phyloP scores from a whole-genome alignment of 1,140 invertebrate genomes.

The Drosophila saltans region DNA sequence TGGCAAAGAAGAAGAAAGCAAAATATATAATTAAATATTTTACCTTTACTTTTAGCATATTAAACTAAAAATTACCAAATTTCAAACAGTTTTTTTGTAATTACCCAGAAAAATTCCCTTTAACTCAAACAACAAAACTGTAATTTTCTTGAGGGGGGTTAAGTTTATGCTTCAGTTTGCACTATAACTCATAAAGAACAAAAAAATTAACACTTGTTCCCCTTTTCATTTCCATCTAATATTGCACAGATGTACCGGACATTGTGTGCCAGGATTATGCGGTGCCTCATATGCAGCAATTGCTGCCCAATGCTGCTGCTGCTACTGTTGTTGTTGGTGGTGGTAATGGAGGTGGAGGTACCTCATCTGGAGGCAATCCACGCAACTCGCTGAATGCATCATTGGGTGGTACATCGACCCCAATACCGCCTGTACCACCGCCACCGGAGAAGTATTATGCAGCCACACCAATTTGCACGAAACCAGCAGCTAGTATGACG shows the following conservation, averaged over 20 bases:
- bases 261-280: constrained; percentile 86
- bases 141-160: too few species aligned
- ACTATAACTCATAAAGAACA: constrained; percentile 45
- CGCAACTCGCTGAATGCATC: constrained; percentile 66
- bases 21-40: too few species aligned
- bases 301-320: constrained; percentile 64
- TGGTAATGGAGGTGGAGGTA: constrained; percentile 26
- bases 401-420: not conserved
- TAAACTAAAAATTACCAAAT: too few species aligned
- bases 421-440: constrained; percentile 60
- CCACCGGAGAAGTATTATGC: constrained; percentile 80
- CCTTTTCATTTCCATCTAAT: constrained; percentile 16
- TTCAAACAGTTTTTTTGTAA: too few species aligned
- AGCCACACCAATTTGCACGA: constrained; percentile 75
- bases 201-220: constrained; percentile 53
- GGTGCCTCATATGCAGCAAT: constrained; percentile 84
- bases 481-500: constrained; percentile 28
- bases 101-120: too few species aligned
- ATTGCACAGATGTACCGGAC: constrained; percentile 84
- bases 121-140: too few species aligned
- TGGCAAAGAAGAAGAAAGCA: too few species aligned
- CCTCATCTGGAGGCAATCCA: constrained; percentile 42
- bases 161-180: not conserved
- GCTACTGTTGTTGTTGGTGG: constrained; percentile 26
- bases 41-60: too few species aligned